A percentile compares a stretch with the other conserved stretches of the same genome.
Evolutionary conservation across 2,888 invertebrate genomes (phyloP).

Genomic region (Caprella mutica): DNA sequence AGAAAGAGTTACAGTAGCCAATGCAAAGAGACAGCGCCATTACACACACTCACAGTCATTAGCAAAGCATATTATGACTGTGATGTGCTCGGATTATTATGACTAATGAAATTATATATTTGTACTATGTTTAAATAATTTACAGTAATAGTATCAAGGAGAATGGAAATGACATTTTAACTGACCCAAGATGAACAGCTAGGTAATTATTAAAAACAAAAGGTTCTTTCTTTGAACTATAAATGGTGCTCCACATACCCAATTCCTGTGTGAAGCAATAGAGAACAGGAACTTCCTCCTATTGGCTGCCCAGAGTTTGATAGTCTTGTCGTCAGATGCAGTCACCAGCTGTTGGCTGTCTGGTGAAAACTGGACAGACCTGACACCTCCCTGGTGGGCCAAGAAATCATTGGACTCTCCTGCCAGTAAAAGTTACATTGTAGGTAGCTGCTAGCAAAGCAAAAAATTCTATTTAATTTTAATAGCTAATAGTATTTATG

Average conservation of each 20-base stretch:
- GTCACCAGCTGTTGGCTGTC: conserved; percentile 59
- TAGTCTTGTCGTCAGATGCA: conserved; percentile 68
- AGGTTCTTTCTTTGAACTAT: not conserved
- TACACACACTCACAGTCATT: no score
- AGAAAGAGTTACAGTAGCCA: no score
- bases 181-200: not conserved
- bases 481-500: no score
- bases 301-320: conserved; percentile 58
- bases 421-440: not conserved
- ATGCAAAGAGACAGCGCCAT: no score
- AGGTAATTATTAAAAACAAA: not conserved
- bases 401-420: conserved; percentile 58
- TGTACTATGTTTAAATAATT: not conserved
- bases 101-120: no score
- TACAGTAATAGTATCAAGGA: not conserved
- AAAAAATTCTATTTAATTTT: no score
- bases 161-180: not conserved
- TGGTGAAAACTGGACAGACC: conserved; percentile 68
- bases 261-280: conserved; percentile 64
- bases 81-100: no score
- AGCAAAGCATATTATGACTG: no score
- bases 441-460: no score
- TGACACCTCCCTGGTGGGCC: conserved; percentile 67
- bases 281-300: conserved; percentile 59
- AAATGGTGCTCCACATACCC: no score